These are phyloP conservation scores for Xenopus tropicalis DNA, from an alignment of 2,113 vertebrate genomes.

Conservation along the genomic window DNA sequence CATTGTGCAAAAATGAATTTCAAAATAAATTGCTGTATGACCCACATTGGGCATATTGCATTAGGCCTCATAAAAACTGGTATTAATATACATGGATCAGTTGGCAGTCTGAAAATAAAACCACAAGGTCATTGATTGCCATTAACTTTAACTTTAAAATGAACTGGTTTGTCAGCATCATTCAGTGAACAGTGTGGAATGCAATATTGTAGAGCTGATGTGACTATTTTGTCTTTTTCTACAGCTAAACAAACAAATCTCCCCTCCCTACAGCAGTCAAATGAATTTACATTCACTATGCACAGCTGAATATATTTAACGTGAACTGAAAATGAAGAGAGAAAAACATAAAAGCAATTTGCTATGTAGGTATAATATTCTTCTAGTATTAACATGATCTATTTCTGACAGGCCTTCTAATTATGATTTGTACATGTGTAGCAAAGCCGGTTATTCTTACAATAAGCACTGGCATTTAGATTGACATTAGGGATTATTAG, in stretches of 20 bases:
- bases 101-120: too few species aligned
- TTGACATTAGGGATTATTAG: conserved; percentile 22
- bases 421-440: conserved; percentile 23
- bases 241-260: not conserved
- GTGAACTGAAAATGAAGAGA: conserved; percentile 10
- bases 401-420: conserved; percentile 15
- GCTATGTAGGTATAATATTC: conserved; percentile 16
- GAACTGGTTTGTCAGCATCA: too few species aligned
- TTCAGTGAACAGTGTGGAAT: too few species aligned
- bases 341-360: not conserved
- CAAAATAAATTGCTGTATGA: too few species aligned
- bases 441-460: conserved; percentile 30
- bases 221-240: too few species aligned
- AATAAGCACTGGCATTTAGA: conserved; percentile 19
- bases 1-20: too few species aligned
- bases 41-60: too few species aligned
- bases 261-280: conserved; percentile 18
- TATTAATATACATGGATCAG: too few species aligned
- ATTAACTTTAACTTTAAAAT: too few species aligned
- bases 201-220: too few species aligned
- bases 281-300: conserved; percentile 41
- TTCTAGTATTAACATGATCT: conserved; percentile 33
- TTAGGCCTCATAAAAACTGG: too few species aligned
- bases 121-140: too few species aligned
- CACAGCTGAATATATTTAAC: conserved; percentile 29